Evolutionary conservation across 2,888 invertebrate species (phyloP).

Genomic region (Byasa hedistus): DNA sequence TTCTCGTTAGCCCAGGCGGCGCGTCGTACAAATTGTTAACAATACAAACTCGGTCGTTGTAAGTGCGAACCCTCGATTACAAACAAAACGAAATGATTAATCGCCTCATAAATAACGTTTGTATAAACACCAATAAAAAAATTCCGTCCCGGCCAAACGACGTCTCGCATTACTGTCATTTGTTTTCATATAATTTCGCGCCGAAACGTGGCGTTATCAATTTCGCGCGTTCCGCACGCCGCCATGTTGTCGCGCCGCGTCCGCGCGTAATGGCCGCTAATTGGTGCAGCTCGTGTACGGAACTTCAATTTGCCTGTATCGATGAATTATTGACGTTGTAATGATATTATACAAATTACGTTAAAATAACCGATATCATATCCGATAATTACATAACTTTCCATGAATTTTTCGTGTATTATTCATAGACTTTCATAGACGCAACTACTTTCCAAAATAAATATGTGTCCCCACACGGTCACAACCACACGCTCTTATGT

Average conservation of each 20-base stretch:
- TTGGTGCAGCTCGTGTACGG: slow-evolving; percentile 35
- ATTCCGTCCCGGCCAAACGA: slow-evolving; percentile 1
- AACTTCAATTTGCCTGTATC: slow-evolving; percentile 16
- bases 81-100: neutral
- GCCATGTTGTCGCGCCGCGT: slow-evolving; percentile 42
- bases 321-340: neutral
- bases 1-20: no score
- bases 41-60: no score
- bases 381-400: no score
- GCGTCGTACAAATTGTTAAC: no score
- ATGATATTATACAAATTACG: no score
- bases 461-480: no score
- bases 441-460: no score
- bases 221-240: slow-evolving; percentile 33
- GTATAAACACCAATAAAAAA: slow-evolving; percentile 2
- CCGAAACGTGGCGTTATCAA: slow-evolving; percentile 29
- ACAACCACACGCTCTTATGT: no score
- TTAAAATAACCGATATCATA: no score
- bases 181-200: slow-evolving; percentile 19
- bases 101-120: neutral
- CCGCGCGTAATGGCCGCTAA: slow-evolving; percentile 42
- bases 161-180: slow-evolving; percentile 17
- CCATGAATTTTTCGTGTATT: no score
- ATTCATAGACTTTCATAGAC: no score
- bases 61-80: no score